Evolutionary conservation across 2,888 invertebrate species (phyloP), one percentile per base, ranked within the genome.

Genomic region (Drosophila prostipennis): DNA sequence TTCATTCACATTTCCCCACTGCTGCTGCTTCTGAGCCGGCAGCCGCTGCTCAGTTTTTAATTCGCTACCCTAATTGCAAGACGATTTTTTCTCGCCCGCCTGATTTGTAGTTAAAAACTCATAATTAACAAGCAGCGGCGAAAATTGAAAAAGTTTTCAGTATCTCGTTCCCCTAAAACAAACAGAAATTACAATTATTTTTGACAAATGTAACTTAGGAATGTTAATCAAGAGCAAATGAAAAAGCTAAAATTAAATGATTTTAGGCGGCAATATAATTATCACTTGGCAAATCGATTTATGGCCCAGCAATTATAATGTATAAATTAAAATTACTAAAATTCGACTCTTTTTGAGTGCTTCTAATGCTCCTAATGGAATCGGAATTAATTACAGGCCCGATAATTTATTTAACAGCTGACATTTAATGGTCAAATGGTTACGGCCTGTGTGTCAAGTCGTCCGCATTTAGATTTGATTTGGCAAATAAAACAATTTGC

Each of bases 1-100:
- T 87, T 81, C 81, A 87, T 81, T 80, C 88, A 85, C 80, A 87
- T 75, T 87, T 67, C 45, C 13, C 51, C 36, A n/a, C n/a, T n/a
- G n/a, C n/a, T n/a, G n/a, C n/a, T n/a, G n/a, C n/a, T n/a, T n/a
- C n/a, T n/a, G n/a, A n/a, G n/a, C n/a, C 14, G 19, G 19, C 36
- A 34, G 43, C 54, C 19, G 39, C 39, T 64, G 49, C 60, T 67
- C 59, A 23, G 45, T 64, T 68, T 68, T 76, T 65, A 64, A 63
- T 74, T 74, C 64, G 57, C 54, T 37, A 65, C 57, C 72, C 72
- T 89, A 87, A 87, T 88, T 88, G 77, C 75, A 72, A 74, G 74
- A 74, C 80, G 73, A 75, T 83, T 83, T 80, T 46, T 55, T 57
- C 19, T 78, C 65, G 60, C 53, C 42, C 39, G 52, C 36, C 39